Evolutionary conservation across 2,888 invertebrate species (phyloP).

Genomic region (Sylvicola cinctus): DNA sequence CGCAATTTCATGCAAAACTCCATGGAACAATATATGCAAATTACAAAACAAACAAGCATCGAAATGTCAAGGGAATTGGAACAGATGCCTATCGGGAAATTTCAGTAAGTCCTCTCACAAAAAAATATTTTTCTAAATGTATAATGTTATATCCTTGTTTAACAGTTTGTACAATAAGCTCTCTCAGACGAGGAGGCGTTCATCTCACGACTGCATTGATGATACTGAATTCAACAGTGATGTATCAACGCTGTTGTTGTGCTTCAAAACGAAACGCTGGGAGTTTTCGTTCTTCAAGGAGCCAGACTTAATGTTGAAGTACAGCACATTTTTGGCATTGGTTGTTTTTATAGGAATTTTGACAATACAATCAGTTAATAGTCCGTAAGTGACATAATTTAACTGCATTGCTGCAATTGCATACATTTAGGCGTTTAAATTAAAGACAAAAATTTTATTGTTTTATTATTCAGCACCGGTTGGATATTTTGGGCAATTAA

Average conservation of each 20-base stretch:
- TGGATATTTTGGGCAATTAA: conserved; percentile 26
- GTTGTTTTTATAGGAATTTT: conserved; percentile 36
- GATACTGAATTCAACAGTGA: conserved; percentile 22
- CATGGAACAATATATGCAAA: conserved; percentile 24
- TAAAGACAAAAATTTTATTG: conserved; percentile 3
- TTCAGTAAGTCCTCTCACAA: conserved; percentile 35
- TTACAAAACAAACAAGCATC: conserved; percentile 29
- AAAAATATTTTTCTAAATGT: too few relatives aligned
- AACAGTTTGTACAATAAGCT: too few relatives aligned
- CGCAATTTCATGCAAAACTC: conserved; percentile 26
- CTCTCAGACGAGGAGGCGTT: too few relatives aligned
- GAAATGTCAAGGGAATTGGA: conserved; percentile 66
- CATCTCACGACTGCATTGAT: too few relatives aligned
- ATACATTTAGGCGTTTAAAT: background rate
- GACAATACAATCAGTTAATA: conserved; percentile 37
- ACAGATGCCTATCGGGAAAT: conserved; percentile 64
- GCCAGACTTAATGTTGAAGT: conserved; percentile 70
- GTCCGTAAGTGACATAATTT: conserved; percentile 15
- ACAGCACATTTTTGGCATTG: conserved; percentile 43
- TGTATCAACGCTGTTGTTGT: conserved; percentile 32
- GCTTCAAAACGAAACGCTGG: conserved; percentile 38
- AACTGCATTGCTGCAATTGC: too few relatives aligned
- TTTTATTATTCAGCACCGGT: conserved; percentile 3
- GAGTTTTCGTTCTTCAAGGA: conserved; percentile 54
- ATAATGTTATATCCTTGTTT: too few relatives aligned